Conservation (phyloP, 2,797 vertebrate species). For the Lateolabrax maculatus region DNA sequence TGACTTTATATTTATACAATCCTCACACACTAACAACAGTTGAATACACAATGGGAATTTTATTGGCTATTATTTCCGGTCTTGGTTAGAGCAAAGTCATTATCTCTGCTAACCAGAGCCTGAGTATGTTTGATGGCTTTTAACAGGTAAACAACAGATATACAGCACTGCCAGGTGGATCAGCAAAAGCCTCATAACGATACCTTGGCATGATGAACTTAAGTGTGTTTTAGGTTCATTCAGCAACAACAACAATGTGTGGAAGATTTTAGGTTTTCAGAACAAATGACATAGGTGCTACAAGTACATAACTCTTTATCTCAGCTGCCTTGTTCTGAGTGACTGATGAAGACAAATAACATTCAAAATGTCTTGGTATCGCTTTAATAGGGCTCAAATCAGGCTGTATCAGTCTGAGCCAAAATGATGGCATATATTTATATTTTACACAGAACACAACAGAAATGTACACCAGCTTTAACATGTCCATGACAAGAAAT, state of each 20-base stretch:
- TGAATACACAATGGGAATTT: conserved; percentile 42
- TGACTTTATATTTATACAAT: background rate
- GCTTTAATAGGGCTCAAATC: conserved; percentile 25
- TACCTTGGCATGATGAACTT: conserved; percentile 57
- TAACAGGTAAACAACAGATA: conserved; percentile 55
- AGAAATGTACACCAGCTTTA: conserved; percentile 38
- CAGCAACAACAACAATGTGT: background rate
- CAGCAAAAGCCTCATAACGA: conserved; percentile 38
- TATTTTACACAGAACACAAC: conserved; percentile 48
- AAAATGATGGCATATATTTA: conserved; percentile 16
- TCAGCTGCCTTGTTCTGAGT: conserved; percentile 8
- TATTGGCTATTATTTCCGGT: conserved; percentile 17
- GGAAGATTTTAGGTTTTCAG: conserved; percentile 26
- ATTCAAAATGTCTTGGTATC: conserved; percentile 61
- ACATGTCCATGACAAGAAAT: conserved; percentile 29
- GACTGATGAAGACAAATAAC: conserved; percentile 26
- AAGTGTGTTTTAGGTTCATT: conserved; percentile 14
- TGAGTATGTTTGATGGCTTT: conserved; percentile 42
- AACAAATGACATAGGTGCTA: background rate
- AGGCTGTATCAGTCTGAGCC: conserved; percentile 17
- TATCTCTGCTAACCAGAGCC: conserved; percentile 66
- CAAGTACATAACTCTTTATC: background rate
- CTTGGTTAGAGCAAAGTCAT: conserved; percentile 57
- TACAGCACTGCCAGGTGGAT: conserved; percentile 33
- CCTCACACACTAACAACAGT: conserved; percentile 42